Evolutionary conservation across 2,888 invertebrate genomes (phyloP).

Genomic region (Diachrysia chrysitis): DNA sequence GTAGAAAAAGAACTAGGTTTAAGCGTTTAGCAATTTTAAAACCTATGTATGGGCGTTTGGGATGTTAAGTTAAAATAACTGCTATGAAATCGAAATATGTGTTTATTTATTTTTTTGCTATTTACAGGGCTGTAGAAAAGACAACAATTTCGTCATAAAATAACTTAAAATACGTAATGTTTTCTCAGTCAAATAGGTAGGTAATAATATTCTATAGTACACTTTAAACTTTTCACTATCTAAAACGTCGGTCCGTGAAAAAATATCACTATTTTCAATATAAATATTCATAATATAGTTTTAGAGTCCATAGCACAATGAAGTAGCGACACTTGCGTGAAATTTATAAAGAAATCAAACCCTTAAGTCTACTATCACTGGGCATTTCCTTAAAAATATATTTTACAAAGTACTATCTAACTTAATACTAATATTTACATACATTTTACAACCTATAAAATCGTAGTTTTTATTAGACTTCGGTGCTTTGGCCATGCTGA

Average conservation of each 20-base stretch:
- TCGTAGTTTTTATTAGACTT: conserved; percentile 80
- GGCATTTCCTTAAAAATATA: conserved; percentile 81
- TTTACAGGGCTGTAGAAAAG: conserved; percentile 88
- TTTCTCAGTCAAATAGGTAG: conserved; percentile 81
- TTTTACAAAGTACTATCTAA: conserved; percentile 65
- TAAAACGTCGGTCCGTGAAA: conserved; percentile 78
- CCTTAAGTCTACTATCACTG: conserved; percentile 88
- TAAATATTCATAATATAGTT: conserved; percentile 74
- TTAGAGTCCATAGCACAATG: conserved; percentile 79
- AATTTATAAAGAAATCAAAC: conserved; percentile 70
- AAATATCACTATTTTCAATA: conserved; percentile 79
- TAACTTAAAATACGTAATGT: conserved; percentile 84
- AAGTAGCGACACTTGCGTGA: conserved; percentile 70
- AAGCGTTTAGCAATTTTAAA: not conserved
- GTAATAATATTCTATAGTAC: conserved; percentile 67
- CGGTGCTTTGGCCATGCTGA: conserved; percentile 86
- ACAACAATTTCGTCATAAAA: conserved; percentile 83
- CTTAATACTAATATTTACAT: conserved; percentile 74
- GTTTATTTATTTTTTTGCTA: conserved; percentile 76
- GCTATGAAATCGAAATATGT: conserved; percentile 76
- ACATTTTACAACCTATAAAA: conserved; percentile 82
- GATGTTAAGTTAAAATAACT: conserved; percentile 47
- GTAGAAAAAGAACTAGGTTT: not conserved
- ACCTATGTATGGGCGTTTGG: conserved; percentile 9
- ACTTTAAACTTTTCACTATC: conserved; percentile 71